phyloP scores from a whole-genome alignment of 2,797 vertebrate genomes.

The Neosilurus mollespiculum region DNA sequence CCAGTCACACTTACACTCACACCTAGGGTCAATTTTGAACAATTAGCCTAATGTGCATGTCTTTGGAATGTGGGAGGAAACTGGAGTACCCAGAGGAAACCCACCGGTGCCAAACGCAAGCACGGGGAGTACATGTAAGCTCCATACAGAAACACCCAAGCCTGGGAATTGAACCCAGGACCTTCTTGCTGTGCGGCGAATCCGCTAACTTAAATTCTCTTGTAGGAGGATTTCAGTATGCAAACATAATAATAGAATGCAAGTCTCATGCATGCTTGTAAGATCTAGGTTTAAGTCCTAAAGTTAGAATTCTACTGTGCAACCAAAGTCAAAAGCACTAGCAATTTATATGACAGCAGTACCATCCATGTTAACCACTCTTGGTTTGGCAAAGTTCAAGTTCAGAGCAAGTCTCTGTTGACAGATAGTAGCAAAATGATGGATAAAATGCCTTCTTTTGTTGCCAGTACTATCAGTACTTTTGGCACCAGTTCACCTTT shows the following conservation, averaged over 20 bases:
- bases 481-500: conserved; percentile 1
- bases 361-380: conserved; percentile 10
- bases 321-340: neutral
- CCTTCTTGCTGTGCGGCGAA: no score
- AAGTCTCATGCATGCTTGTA: neutral
- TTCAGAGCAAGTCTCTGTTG: conserved; percentile 19
- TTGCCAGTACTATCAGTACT: neutral
- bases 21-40: no score
- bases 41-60: no score
- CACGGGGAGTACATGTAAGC: no score
- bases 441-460: neutral
- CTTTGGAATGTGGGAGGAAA: no score
- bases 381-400: conserved; percentile 2
- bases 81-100: no score
- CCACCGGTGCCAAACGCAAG: no score
- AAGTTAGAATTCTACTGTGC: neutral
- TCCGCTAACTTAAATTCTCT: no score
- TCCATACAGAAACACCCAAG: no score
- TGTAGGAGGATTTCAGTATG: neutral
- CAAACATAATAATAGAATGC: no score
- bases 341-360: conserved; percentile 11
- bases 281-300: neutral
- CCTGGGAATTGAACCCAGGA: no score
- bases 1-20: no score
- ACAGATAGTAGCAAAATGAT: conserved; percentile 5